Base-by-base conservation (phyloP, 2,888 invertebrate species). In the Ormyrus pomaceus region DNA sequence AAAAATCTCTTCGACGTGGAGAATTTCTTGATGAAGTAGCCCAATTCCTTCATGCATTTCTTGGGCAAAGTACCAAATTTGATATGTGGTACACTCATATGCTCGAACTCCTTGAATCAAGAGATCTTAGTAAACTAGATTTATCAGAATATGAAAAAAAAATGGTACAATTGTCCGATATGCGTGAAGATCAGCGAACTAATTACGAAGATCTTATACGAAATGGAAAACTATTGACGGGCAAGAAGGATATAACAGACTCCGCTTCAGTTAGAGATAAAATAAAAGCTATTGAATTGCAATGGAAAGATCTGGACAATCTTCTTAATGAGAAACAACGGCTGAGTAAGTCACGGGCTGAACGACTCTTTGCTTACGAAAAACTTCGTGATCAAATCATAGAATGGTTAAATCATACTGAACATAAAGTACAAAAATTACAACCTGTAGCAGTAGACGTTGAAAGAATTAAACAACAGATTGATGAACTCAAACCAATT, bases 231-330 rank as follows among this genome's bases (percentile, higher is more conserved):
- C 95, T 94, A 73, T 92, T 98, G 77, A 93, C 97, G 71, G 92
- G 94, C 9, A 95, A 96, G 92, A 96, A 97, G 84, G 97, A 98
- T 87, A 95, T 97, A 65, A 97, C 97, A 0, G 98, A 98, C 88
- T 96, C 96, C 0, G 95, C 95, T 58, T 93, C 94, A 2, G 94
- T 97, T 10, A 93, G 97, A 53, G 98, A 98, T 89, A 94, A 95
- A 85, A 95, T 98, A 87, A 97, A 97, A 92, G 93, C 94, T 3
- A 92, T 98, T 83, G 98, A 98, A 91, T 94, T 94, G 83, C 95
- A 95, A 87, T 98, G 98, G 98, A 95, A 95, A 70, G 97, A 97
- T 87, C 93, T 98, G 85, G 95, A 95, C 86, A 93, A 94, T 19
- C 91, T 95, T 0, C 92, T 98, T 48, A 96, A 96, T 84, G 98